Evolutionary conservation across 2,888 invertebrate genomes (phyloP), one percentile per base, ranked within the genome.

Genomic region (Trisateles emortualis): DNA sequence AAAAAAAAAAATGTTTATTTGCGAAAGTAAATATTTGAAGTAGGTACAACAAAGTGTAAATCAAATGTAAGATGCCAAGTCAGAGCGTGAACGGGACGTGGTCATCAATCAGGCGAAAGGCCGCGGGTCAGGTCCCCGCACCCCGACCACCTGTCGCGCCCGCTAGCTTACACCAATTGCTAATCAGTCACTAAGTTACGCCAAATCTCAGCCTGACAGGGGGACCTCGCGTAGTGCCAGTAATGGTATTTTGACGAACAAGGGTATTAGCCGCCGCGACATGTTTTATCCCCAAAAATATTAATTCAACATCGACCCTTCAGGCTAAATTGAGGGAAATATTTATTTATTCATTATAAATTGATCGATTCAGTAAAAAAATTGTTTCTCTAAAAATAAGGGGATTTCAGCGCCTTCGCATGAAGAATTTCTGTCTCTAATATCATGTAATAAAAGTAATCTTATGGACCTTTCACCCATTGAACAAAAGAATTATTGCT

Each of bases 171-270:
- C 83, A 87, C 81, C 86, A 86, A 88, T 87, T 87, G 89, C 92
- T 90, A 91, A 91, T 91, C 92, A 92, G 91, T 91, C 91, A 91
- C 89, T 88, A 88, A 89, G 88, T 87, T 86, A 83, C 84, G 82
- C 86, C 83, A 88, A 91, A 91, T 92, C 90, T 91, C 90, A 77
- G 85, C 76, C 69, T 83, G 86, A 85, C 86, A 86, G 79, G 79
- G 78, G 77, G 78, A 80, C 78, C 78, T 58, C 75, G 79, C 74
- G 59, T 72, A 68, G 79, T 77, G 76, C 68, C 75, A 72, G 75
- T 88, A 87, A 87, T 87, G 84, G 78, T 84, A 79, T 88, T 90
- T 87, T 88, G 85, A 88, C 86, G 83, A 87, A 88, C 86, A 84
- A 78, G 81, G 79, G 81, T 79, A 83, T 86, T 84, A 84, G 75